phyloP scores from a whole-genome alignment of 2,113 vertebrate genomes.

The Maylandia zebra region DNA sequence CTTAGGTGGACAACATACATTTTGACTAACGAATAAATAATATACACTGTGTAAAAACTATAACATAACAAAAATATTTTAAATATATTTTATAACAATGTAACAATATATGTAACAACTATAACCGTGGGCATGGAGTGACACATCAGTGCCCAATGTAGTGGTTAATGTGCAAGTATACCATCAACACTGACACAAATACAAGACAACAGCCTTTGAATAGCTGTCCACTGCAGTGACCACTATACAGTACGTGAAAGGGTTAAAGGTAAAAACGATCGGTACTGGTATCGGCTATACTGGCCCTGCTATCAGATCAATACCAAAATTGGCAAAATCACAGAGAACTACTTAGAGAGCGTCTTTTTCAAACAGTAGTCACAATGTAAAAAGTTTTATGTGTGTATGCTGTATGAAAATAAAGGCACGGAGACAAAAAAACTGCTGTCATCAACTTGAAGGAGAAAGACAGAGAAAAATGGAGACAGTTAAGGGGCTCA shows the following conservation, averaged over 20 bases:
- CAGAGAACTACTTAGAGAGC: not conserved
- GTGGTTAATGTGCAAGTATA: not conserved
- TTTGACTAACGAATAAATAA: not conserved
- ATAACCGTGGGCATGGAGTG: not conserved
- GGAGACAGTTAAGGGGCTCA: constrained; percentile 5
- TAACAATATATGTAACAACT: not conserved
- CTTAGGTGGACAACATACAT: not conserved
- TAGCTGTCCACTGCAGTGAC: not conserved
- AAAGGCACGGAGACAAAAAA: not conserved
- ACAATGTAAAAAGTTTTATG: not conserved
- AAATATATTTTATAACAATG: not conserved
- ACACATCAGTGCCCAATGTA: not conserved
- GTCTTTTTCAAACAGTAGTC: not conserved
- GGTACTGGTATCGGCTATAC: not conserved
- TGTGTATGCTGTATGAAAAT: not conserved
- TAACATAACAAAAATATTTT: not conserved
- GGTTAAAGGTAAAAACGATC: not conserved
- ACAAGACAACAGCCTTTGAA: not conserved
- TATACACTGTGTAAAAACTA: not conserved
- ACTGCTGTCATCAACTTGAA: not conserved
- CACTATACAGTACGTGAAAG: not conserved
- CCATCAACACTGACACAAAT: not conserved
- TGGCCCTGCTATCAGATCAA: not conserved
- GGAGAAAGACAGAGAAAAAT: not conserved
- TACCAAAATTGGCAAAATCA: not conserved